A percentile compares a stretch with the other conserved stretches of the same genome.
phyloP scores from a whole-genome alignment of 2,113 vertebrate genomes.

The Anser cygnoides region DNA sequence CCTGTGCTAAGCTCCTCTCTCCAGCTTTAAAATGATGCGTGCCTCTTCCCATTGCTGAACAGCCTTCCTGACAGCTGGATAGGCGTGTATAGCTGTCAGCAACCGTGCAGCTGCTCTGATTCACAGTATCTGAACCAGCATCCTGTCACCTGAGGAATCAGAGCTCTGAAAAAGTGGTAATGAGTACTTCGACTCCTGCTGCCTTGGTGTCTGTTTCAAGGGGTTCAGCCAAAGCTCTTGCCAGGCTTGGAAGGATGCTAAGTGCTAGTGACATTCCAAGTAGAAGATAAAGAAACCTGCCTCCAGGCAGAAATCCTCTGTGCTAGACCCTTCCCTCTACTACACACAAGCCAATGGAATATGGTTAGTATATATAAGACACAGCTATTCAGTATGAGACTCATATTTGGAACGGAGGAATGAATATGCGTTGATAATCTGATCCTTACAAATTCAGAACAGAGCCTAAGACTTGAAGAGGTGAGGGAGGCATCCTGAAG shows the following conservation, averaged over 20 bases:
- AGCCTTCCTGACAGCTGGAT: neutral
- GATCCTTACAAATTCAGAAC: conserved; percentile 45
- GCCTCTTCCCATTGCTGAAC: neutral
- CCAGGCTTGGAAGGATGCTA: neutral
- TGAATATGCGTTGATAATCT: conserved; percentile 37
- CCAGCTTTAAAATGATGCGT: neutral
- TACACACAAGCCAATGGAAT: neutral
- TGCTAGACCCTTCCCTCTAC: neutral
- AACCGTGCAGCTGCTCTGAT: neutral
- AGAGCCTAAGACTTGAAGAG: conserved; percentile 33
- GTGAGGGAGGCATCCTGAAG: conserved; percentile 22
- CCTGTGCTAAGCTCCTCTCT: neutral
- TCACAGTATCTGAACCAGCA: neutral
- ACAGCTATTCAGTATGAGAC: conserved; percentile 12
- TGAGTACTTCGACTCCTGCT: neutral
- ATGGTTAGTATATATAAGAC: neutral
- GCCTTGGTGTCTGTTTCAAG: neutral
- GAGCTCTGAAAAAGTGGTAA: neutral
- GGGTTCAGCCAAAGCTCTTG: conserved; percentile 17
- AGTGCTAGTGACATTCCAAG: neutral
- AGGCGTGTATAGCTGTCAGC: neutral
- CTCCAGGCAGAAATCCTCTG: neutral
- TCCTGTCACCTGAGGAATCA: neutral
- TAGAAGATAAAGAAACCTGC: neutral
- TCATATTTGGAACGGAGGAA: neutral